Percentiles rank a stretch among this genome's conserved stretches.
Conservation (phyloP, 1,140 invertebrate genomes). For the Philopotamus ludificatus region DNA sequence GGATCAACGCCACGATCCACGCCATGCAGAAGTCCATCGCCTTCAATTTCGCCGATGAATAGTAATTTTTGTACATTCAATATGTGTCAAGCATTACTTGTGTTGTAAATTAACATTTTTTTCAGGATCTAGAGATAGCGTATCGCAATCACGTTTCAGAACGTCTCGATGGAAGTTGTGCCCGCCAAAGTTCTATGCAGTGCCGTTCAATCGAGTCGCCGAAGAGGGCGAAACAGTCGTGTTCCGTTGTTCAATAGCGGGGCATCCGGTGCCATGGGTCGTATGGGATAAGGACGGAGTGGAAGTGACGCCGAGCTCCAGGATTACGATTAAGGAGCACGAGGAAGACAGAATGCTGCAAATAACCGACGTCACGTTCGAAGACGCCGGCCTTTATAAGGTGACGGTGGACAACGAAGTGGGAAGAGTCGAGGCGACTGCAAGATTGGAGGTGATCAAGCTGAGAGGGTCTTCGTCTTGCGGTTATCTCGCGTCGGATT, state of each 20-base stretch:
- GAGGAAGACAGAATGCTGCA: slow-evolving; percentile 76
- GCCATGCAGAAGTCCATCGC: slow-evolving; percentile 63
- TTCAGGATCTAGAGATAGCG: slow-evolving; percentile 40
- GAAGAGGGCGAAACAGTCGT: slow-evolving; percentile 77
- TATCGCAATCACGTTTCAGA: slow-evolving; percentile 26
- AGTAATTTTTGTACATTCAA: slow-evolving; percentile 28
- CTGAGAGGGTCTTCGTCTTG: slow-evolving; percentile 49
- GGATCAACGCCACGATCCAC: slow-evolving; percentile 72
- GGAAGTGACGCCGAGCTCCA: slow-evolving; percentile 61
- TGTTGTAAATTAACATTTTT: slow-evolving; percentile 33
- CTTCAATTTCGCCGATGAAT: slow-evolving; percentile 38
- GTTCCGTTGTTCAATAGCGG: slow-evolving; percentile 77
- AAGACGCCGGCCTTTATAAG: slow-evolving; percentile 80
- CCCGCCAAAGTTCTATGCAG: slow-evolving; percentile 83
- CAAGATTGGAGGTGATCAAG: slow-evolving; percentile 76
- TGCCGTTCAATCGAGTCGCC: slow-evolving; percentile 80
- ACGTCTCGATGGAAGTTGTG: slow-evolving; percentile 32
- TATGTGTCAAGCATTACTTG: slow-evolving; percentile 44
- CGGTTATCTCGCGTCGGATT: slow-evolving; percentile 49
- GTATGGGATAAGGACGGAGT: slow-evolving; percentile 79
- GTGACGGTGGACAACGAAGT: slow-evolving; percentile 80
- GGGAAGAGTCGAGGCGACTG: slow-evolving; percentile 76
- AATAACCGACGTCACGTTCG: slow-evolving; percentile 71
- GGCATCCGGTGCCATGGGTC: slow-evolving; percentile 73
- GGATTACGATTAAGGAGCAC: slow-evolving; percentile 70